Percentiles rank a stretch among this genome's conserved stretches.
These are phyloP conservation scores for Pollimyrus isidori DNA, from an alignment of 2,113 vertebrate species.

Conservation along the genomic window DNA sequence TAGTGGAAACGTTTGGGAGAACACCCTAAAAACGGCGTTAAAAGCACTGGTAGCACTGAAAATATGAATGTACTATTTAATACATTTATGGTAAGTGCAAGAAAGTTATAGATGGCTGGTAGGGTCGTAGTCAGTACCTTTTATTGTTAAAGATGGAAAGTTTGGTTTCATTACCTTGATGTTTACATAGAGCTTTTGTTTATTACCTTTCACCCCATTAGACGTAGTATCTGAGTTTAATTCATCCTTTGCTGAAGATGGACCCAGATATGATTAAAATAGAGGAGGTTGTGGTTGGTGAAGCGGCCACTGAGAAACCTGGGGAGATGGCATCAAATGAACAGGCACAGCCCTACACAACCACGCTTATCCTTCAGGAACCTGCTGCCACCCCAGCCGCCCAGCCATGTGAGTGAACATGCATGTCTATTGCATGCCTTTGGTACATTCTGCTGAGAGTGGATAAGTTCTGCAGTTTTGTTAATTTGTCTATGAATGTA, in stretches of 20 bases:
- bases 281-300: conserved; percentile 62
- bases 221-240: neutral
- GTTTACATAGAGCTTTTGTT: neutral
- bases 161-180: neutral
- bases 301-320: conserved; percentile 44
- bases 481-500: neutral
- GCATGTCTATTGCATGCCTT: neutral
- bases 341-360: conserved; percentile 43
- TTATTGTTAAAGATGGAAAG: neutral
- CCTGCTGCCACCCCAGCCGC: conserved; percentile 40
- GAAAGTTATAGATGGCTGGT: neutral
- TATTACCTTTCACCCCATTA: neutral
- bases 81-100: neutral
- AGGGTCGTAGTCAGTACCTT: neutral
- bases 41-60: neutral
- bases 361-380: conserved; percentile 42
- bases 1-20: neutral
- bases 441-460: neutral
- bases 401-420: conserved; percentile 51
- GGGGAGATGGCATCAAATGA: conserved; percentile 43
- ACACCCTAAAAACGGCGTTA: too few relatives aligned
- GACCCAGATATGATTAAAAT: conserved; percentile 63
- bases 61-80: neutral
- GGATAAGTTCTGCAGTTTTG: neutral
- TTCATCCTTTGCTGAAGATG: conserved; percentile 41